phyloP scores from a whole-genome alignment of 2,113 vertebrate genomes.

The Oreocharis arfaki region DNA sequence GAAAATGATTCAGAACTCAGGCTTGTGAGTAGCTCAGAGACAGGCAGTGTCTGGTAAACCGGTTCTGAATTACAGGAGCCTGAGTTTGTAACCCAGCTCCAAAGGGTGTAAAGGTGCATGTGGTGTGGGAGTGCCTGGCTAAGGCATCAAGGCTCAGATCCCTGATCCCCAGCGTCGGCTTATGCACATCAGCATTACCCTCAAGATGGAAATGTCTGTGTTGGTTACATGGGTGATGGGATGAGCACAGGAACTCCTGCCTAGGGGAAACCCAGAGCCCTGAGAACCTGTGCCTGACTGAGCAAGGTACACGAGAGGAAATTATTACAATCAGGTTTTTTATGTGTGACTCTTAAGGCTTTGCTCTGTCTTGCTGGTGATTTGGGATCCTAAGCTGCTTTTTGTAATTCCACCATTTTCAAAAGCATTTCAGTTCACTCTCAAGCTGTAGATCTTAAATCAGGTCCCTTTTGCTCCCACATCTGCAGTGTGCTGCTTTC shows the following conservation, averaged over 20 bases:
- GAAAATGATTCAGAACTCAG: slow-evolving; percentile 22
- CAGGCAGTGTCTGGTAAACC: slow-evolving; percentile 21
- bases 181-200: neutral
- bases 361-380: neutral
- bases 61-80: neutral
- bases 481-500: slow-evolving; percentile 34
- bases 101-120: neutral
- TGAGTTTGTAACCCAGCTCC: neutral
- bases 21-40: neutral
- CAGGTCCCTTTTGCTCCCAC: slow-evolving; percentile 33
- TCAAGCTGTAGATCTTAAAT: slow-evolving; percentile 53
- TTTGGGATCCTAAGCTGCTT: slow-evolving; percentile 19
- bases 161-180: rapidly evolving
- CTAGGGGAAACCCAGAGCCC: neutral
- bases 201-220: neutral
- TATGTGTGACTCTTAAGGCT: neutral
- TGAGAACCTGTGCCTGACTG: neutral
- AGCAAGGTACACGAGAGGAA: neutral
- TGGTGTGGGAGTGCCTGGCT: neutral
- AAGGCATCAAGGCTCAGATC: neutral
- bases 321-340: neutral
- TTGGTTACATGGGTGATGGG: neutral
- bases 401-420: slow-evolving; percentile 50
- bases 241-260: neutral
- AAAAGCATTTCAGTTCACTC: slow-evolving; percentile 38